Percentiles rank a stretch among this genome's conserved stretches.
phyloP scores from a whole-genome alignment of 2,797 vertebrate genomes.

The Perdix hodgsoniae region DNA sequence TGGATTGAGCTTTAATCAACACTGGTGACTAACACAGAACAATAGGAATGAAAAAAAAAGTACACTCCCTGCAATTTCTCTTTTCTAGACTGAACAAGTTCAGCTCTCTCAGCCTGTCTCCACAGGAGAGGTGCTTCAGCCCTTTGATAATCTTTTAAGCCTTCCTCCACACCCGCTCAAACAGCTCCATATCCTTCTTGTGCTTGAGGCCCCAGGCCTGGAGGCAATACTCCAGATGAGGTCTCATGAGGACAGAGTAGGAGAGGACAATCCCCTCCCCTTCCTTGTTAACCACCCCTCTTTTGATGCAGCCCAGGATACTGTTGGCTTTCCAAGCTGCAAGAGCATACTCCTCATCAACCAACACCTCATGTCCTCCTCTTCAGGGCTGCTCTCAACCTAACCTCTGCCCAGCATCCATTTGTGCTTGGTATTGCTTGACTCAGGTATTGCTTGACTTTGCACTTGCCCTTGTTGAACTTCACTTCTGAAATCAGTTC shows the following conservation, averaged over 20 bases:
- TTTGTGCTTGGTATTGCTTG: background rate
- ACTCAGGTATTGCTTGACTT: background rate
- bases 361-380: background rate
- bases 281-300: background rate
- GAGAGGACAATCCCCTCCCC: background rate
- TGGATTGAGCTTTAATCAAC: constrained; percentile 43
- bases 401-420: background rate
- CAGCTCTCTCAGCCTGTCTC: background rate
- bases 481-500: background rate
- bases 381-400: background rate
- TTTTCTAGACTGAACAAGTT: background rate
- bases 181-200: background rate
- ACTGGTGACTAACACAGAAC: constrained; percentile 27
- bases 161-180: background rate
- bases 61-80: background rate
- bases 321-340: background rate
- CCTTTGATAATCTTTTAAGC: background rate
- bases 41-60: background rate
- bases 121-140: background rate
- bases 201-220: background rate
- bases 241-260: background rate
- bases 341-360: background rate
- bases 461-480: background rate
- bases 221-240: background rate
- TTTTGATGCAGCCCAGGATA: background rate